Evolutionary conservation across 2,888 invertebrate genomes (phyloP).

Genomic region (Zaprionus lineosus): DNA sequence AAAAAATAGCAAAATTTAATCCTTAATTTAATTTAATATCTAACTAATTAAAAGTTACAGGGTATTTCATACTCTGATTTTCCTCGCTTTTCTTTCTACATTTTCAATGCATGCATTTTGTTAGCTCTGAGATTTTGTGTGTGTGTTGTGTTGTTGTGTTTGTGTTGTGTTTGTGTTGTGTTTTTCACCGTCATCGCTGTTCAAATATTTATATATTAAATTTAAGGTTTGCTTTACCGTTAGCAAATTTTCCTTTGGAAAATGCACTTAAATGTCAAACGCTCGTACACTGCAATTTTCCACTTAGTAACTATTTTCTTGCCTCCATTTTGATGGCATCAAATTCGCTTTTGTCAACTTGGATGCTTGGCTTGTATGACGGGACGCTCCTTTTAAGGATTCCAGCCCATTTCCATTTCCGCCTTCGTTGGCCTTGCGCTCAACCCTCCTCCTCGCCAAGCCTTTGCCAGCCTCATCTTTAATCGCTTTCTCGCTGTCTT

Average conservation of each 20-base stretch:
- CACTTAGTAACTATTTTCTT: constrained; percentile 26
- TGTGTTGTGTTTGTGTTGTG: not conserved
- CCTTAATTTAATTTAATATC: too few relatives aligned
- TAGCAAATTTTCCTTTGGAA: constrained; percentile 23
- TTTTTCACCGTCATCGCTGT: constrained; percentile 27
- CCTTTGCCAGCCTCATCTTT: not conserved
- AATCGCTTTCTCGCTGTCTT: too few relatives aligned
- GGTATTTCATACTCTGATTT: constrained; percentile 1
- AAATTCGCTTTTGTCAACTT: constrained; percentile 56
- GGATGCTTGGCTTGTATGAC: constrained; percentile 37
- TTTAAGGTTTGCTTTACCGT: constrained; percentile 29
- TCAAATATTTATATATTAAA: constrained; percentile 66
- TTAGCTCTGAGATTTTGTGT: constrained; percentile 18
- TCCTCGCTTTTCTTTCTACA: constrained; percentile 6
- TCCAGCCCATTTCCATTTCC: constrained; percentile 37
- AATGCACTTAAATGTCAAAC: constrained; percentile 28
- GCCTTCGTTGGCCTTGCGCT: constrained; percentile 32
- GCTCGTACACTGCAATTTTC: constrained; percentile 50
- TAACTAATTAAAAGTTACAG: not conserved
- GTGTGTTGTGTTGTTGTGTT: not conserved
- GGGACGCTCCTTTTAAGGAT: constrained; percentile 11
- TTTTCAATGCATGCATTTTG: constrained; percentile 39
- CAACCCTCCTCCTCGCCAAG: constrained; percentile 15
- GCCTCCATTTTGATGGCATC: constrained; percentile 17
- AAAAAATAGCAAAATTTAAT: too few relatives aligned